These are phyloP conservation scores for Etheostoma cragini DNA, from an alignment of 2,113 vertebrate species.

Conservation along the genomic window DNA sequence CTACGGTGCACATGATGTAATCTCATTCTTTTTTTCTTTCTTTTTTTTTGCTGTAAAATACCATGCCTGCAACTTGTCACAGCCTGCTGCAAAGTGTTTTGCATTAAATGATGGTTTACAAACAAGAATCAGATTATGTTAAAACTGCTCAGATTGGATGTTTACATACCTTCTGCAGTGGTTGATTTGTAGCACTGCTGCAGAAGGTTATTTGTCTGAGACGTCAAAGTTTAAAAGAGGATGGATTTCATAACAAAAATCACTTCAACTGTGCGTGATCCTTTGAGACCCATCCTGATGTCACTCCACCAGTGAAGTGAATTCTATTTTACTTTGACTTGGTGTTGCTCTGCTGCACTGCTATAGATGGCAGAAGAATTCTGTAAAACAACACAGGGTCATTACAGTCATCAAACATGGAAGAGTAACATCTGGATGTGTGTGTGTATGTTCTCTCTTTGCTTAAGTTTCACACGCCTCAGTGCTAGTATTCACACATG, in stretches of 20 bases:
- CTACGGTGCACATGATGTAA: background rate
- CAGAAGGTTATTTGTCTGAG: background rate
- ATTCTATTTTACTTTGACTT: conserved; percentile 16
- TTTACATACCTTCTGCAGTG: background rate
- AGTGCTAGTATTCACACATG: conserved; percentile 25
- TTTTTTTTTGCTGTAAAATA: background rate
- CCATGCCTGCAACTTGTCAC: background rate
- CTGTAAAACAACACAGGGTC: conserved; percentile 13
- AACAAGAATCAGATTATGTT: background rate
- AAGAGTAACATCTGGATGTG: background rate
- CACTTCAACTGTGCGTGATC: conserved; percentile 1
- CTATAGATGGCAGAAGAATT: conserved; percentile 47
- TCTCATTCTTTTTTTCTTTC: background rate
- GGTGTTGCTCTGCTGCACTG: conserved; percentile 20
- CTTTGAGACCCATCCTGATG: conserved; percentile 30
- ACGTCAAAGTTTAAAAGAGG: conserved; percentile 24
- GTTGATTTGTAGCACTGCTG: background rate
- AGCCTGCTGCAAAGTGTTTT: background rate
- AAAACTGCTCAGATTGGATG: background rate
- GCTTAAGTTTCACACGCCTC: conserved; percentile 34
- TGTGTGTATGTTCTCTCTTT: background rate
- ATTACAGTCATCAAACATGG: conserved; percentile 8
- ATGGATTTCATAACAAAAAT: conserved; percentile 11
- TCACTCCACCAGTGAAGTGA: conserved; percentile 26
- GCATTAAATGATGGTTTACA: background rate